Percentiles rank a stretch among this genome's conserved stretches.
These are phyloP conservation scores for Urocolius indicus DNA, from an alignment of 2,113 vertebrate genomes.

Conservation along the genomic window DNA sequence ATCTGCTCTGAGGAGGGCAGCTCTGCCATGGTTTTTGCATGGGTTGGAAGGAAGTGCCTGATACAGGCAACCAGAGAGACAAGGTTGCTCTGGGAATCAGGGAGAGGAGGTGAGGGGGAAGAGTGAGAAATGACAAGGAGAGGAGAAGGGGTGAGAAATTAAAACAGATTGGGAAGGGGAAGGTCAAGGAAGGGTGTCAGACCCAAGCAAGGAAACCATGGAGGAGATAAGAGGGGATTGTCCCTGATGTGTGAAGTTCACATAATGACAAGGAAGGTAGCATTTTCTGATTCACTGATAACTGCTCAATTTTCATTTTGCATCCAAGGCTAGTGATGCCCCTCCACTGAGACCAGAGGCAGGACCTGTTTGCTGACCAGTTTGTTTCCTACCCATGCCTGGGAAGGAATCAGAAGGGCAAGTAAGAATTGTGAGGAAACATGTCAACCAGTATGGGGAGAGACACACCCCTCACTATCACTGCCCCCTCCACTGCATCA, in stretches of 20 bases:
- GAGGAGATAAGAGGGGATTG: neutral
- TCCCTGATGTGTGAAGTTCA: fast-evolving
- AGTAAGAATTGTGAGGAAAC: neutral
- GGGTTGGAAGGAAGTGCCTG: neutral
- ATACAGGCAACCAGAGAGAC: neutral
- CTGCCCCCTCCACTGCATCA: neutral
- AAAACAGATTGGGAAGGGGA: neutral
- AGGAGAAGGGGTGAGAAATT: neutral
- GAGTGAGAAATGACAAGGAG: neutral
- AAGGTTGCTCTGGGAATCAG: neutral
- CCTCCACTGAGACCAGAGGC: neutral
- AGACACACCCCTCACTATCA: neutral
- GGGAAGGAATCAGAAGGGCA: neutral
- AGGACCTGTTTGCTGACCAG: neutral
- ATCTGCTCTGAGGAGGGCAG: neutral
- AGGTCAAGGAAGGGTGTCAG: fast-evolving
- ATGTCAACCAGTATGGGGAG: neutral
- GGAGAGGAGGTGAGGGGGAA: neutral
- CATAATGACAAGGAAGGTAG: neutral
- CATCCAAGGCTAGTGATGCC: neutral
- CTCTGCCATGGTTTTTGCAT: neutral
- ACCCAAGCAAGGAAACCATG: neutral
- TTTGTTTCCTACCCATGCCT: neutral
- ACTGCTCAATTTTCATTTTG: neutral
- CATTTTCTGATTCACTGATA: neutral